Evolutionary conservation across 1,140 invertebrate genomes (phyloP).

Genomic region (Sipha flava): DNA sequence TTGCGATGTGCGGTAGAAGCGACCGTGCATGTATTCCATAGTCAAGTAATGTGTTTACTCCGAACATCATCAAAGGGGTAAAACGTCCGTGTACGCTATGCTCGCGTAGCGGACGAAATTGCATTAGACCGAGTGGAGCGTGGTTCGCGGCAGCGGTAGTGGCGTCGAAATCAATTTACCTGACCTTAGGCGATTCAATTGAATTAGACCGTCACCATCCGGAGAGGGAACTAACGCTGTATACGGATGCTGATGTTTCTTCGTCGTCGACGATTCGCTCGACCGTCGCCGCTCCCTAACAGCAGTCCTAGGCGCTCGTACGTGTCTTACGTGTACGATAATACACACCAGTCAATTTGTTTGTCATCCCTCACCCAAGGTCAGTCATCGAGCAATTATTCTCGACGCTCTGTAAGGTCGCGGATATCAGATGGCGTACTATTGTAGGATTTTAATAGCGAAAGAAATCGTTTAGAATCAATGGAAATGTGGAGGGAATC

Average conservation of each 20-base stretch:
- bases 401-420: no score
- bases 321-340: neutral
- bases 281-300: neutral
- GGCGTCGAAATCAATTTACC: constrained; percentile 22
- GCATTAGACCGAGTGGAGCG: neutral
- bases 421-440: no score
- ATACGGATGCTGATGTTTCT: no score
- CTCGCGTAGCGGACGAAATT: neutral
- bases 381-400: no score
- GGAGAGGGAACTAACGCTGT: neutral
- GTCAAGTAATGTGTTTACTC: neutral
- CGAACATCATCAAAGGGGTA: neutral
- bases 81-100: neutral
- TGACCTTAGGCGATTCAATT: constrained; percentile 20
- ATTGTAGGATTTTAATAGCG: no score
- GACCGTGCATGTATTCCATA: neutral
- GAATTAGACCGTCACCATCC: neutral
- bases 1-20: neutral
- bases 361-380: no score
- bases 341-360: no score
- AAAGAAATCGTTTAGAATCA: no score
- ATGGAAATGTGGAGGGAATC: no score
- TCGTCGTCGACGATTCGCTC: no score
- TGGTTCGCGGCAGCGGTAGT: no score
- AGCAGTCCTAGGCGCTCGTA: neutral